Conservation (phyloP, 2,888 invertebrate genomes). For the Synergus laeviventris region DNA sequence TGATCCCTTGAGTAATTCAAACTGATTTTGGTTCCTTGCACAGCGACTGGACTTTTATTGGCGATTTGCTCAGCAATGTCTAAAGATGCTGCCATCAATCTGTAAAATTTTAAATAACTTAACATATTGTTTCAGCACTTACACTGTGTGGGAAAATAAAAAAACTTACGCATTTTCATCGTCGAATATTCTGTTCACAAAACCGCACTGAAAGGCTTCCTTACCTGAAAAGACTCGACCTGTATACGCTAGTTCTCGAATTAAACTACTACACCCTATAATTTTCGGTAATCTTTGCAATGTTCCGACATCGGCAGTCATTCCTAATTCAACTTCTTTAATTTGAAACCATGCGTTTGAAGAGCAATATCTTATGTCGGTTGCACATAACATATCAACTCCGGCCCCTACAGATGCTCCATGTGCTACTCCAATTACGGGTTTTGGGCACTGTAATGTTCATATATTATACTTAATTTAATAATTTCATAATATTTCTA, state of each 20-base stretch:
- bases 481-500: not conserved
- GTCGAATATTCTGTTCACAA: slow-evolving; percentile 87
- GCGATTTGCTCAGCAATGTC: slow-evolving; percentile 89
- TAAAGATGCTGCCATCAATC: slow-evolving; percentile 85
- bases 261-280: slow-evolving; percentile 91
- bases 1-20: slow-evolving; percentile 93
- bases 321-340: slow-evolving; percentile 90
- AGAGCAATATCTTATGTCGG: slow-evolving; percentile 94
- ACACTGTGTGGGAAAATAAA: not conserved
- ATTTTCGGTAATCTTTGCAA: slow-evolving; percentile 94
- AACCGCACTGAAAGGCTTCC: slow-evolving; percentile 89
- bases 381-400: slow-evolving; percentile 90
- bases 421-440: slow-evolving; percentile 92
- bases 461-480: slow-evolving; percentile 41
- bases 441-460: slow-evolving; percentile 85
- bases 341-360: slow-evolving; percentile 94
- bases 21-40: slow-evolving; percentile 92
- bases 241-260: slow-evolving; percentile 91
- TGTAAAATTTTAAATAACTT: slow-evolving; percentile 65
- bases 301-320: slow-evolving; percentile 97
- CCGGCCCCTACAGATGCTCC: slow-evolving; percentile 94
- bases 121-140: slow-evolving; percentile 2
- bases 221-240: slow-evolving; percentile 87
- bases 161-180: slow-evolving; percentile 81
- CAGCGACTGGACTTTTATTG: slow-evolving; percentile 93